Conservation (phyloP, 2,888 invertebrate species). For the Ichneumoninae sp. region DNA sequence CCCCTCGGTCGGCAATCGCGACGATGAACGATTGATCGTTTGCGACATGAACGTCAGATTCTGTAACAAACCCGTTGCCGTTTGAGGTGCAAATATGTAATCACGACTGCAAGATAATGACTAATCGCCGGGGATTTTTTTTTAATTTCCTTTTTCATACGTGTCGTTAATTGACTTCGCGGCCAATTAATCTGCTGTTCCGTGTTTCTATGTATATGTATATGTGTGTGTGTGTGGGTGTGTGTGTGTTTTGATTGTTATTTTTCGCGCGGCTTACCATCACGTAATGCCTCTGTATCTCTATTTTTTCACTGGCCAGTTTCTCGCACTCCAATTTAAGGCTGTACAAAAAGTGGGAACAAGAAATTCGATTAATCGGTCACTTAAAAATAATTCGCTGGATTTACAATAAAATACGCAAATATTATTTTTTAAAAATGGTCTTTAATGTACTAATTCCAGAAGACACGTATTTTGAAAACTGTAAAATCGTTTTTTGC, state of each 20-base stretch:
- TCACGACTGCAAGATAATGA: constrained; percentile 17
- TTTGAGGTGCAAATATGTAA: constrained; percentile 36
- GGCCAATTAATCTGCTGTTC: constrained; percentile 1
- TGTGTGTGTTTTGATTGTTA: constrained; percentile 50
- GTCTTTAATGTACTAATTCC: background rate
- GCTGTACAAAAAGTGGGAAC: constrained; percentile 82
- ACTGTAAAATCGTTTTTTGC: too few species aligned
- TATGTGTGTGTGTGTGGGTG: constrained; percentile 45
- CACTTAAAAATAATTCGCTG: background rate
- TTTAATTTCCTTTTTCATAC: constrained; percentile 13
- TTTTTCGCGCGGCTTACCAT: constrained; percentile 87
- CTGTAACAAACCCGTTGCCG: constrained; percentile 26
- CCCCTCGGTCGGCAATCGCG: background rate
- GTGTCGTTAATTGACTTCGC: constrained; percentile 18
- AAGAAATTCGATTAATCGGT: constrained; percentile 61
- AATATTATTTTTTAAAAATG: background rate
- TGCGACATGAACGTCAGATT: constrained; percentile 32
- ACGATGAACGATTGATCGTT: constrained; percentile 22
- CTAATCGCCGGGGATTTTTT: constrained; percentile 12
- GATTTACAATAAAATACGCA: background rate
- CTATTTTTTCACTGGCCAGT: constrained; percentile 94
- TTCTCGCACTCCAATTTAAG: constrained; percentile 96
- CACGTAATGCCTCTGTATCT: constrained; percentile 95
- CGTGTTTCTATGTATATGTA: constrained; percentile 31
- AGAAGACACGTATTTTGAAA: too few species aligned